A percentile compares a stretch with the other conserved stretches of the same genome.
phyloP scores from a whole-genome alignment of 2,113 vertebrate genomes.

The Zapornia atra region DNA sequence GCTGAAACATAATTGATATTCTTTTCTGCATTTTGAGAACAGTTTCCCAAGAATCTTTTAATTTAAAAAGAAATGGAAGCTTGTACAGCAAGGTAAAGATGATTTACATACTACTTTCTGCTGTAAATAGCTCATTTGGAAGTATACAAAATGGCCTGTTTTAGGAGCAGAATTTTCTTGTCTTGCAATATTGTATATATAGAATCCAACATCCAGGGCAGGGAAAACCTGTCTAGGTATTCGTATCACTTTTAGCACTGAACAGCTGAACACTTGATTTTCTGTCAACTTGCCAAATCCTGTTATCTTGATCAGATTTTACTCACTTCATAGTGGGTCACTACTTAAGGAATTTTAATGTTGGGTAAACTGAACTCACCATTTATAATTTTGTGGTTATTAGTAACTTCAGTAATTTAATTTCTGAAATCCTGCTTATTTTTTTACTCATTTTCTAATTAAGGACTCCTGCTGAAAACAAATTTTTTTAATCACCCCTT shows the following conservation, averaged over 20 bases:
- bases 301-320: background rate
- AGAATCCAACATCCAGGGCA: background rate
- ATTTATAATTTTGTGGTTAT: background rate
- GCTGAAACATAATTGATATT: background rate
- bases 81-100: background rate
- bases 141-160: background rate
- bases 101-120: background rate
- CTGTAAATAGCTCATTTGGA: background rate
- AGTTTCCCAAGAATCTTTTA: background rate
- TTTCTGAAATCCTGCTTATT: background rate
- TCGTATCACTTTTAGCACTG: background rate
- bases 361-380: background rate
- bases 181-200: background rate
- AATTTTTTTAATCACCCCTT: background rate
- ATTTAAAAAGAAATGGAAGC: background rate
- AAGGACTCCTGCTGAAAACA: background rate
- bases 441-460: background rate
- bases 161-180: background rate
- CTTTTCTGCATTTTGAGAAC: background rate
- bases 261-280: background rate
- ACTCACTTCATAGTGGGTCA: background rate
- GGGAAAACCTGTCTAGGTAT: background rate
- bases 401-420: background rate
- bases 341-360: background rate
- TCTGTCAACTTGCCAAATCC: background rate